A percentile compares a stretch with the other conserved stretches of the same genome.
phyloP scores from a whole-genome alignment of 1,140 invertebrate species.

The Brachionus plicatilis region DNA sequence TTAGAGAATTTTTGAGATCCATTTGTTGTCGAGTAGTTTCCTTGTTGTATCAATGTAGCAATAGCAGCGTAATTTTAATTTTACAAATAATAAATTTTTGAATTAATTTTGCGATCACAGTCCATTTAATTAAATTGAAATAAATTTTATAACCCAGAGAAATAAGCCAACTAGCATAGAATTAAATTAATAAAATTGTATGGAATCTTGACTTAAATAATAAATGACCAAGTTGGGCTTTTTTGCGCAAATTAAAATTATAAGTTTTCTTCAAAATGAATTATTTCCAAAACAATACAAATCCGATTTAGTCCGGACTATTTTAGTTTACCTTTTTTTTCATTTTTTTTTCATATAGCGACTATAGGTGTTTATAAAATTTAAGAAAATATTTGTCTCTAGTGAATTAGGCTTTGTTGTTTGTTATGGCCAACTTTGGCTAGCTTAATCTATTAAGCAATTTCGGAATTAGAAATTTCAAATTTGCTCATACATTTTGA shows the following conservation, averaged over 20 bases:
- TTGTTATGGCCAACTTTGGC: not conserved
- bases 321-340: not conserved
- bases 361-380: not conserved
- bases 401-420: not conserved
- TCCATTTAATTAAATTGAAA: not conserved
- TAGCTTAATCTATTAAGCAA: conserved; percentile 14
- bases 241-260: not conserved
- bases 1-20: not conserved
- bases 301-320: conserved; percentile 10
- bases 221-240: not conserved
- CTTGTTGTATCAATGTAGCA: not conserved
- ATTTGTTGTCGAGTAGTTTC: not conserved
- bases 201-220: not conserved
- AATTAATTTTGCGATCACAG: not conserved
- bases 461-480: conserved; percentile 4
- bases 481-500: not conserved
- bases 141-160: not conserved
- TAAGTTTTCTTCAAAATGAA: not conserved
- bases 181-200: not conserved
- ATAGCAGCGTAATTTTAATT: not conserved
- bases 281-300: not conserved
- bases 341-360: not conserved
- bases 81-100: not conserved
- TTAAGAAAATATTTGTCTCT: conserved; percentile 10
- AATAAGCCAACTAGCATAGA: not conserved